Conservation (phyloP, 35 echinoderm and acorn worm genomes). For the Antedon bifida region DNA sequence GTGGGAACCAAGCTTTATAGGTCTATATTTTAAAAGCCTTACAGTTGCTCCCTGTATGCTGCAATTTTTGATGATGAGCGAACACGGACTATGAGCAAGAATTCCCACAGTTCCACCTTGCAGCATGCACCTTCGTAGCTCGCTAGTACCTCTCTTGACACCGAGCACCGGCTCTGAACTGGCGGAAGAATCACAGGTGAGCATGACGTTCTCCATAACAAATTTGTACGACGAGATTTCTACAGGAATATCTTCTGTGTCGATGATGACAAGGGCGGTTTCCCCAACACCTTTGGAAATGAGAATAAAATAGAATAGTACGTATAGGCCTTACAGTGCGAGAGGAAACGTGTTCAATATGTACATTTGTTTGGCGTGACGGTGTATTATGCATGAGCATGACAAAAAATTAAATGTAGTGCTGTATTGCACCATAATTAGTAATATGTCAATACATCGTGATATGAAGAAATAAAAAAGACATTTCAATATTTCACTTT, state of each 20-base stretch:
- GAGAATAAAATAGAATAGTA: too few species aligned
- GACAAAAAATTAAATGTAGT: too few species aligned
- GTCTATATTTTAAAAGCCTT: neutral
- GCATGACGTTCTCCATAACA: neutral
- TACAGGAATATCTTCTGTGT: neutral
- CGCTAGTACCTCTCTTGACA: neutral
- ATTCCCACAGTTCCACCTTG: neutral
- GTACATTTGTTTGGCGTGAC: too few species aligned
- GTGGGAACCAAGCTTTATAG: too few species aligned
- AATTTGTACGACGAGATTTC: neutral
- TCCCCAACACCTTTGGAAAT: neutral
- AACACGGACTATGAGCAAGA: neutral
- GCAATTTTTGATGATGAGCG: neutral
- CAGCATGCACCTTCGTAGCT: neutral
- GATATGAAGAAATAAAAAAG: too few species aligned
- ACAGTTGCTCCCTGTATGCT: neutral
- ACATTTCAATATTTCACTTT: too few species aligned
- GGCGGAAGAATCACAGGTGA: neutral
- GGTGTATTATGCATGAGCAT: too few species aligned
- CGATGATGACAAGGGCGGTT: neutral
- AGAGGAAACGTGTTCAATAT: too few species aligned
- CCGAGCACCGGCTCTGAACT: neutral
- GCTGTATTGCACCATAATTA: too few species aligned
- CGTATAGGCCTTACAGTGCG: too few species aligned
- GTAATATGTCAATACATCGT: too few species aligned